These are phyloP conservation scores for Aleadryas rufinucha DNA, from an alignment of 2,113 vertebrate genomes.

Conservation along the genomic window DNA sequence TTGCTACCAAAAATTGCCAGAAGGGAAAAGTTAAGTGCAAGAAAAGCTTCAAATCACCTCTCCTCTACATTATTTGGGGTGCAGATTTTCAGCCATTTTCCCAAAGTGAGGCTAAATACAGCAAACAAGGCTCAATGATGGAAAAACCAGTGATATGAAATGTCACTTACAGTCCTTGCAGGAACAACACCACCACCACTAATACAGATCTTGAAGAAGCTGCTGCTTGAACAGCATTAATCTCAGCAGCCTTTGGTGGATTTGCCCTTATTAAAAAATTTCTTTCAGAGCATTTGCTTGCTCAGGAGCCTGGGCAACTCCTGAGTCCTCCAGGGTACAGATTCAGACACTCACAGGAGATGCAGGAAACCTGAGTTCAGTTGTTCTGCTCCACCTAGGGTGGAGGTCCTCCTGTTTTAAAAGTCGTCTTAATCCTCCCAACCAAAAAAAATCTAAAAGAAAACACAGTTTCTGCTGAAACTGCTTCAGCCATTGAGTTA, in stretches of 20 bases:
- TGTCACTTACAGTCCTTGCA: background rate
- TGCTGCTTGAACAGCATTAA: rapidly evolving
- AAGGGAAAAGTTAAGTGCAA: background rate
- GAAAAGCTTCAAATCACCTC: background rate
- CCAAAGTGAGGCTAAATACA: background rate
- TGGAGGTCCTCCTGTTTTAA: background rate
- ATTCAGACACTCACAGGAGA: background rate
- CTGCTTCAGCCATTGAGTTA: background rate
- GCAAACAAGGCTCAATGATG: rapidly evolving
- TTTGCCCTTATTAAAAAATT: background rate
- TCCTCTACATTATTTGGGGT: rapidly evolving
- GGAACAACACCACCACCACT: rapidly evolving
- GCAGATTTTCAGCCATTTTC: background rate
- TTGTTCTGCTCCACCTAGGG: background rate
- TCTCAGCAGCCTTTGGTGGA: background rate
- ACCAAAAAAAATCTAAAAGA: background rate
- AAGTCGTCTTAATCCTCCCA: background rate
- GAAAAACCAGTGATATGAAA: rapidly evolving
- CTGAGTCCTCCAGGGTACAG: background rate
- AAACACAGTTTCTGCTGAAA: background rate
- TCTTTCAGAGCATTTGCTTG: background rate
- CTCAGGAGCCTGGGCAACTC: background rate
- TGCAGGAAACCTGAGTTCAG: background rate
- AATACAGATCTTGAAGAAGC: rapidly evolving
- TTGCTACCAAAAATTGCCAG: background rate